Evolutionary conservation across 2,888 invertebrate genomes (phyloP).

Genomic region (Helobdella robusta): DNA sequence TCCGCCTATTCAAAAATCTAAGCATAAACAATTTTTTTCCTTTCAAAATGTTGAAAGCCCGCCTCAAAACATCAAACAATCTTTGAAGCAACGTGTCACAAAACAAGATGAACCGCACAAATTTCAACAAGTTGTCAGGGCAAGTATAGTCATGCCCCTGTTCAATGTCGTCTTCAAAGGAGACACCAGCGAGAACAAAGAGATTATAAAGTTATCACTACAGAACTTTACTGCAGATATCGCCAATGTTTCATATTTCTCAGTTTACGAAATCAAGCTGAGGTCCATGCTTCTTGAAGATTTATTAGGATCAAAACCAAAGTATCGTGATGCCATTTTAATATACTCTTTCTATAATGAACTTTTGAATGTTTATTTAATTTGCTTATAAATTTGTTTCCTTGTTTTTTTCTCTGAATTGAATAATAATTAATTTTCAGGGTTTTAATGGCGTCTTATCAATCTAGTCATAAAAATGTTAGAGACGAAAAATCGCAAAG

Average conservation of each 20-base stretch:
- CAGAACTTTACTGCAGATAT: not conserved
- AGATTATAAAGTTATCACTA: not conserved
- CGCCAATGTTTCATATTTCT: not conserved
- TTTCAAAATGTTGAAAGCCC: no score
- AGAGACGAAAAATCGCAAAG: no score
- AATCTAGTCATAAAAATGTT: no score
- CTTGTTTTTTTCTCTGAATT: no score
- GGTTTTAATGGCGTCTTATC: slow-evolving; percentile 12
- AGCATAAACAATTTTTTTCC: no score
- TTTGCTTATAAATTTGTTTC: not conserved
- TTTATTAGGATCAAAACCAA: not conserved
- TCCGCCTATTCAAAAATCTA: no score
- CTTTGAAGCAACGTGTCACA: no score
- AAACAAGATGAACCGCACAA: no score
- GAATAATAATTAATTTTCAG: not conserved
- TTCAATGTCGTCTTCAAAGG: slow-evolving; percentile 1
- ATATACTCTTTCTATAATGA: not conserved
- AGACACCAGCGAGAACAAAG: not conserved
- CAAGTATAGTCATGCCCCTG: not conserved
- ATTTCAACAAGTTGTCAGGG: no score
- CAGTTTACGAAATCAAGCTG: slow-evolving; percentile 7
- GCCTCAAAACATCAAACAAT: no score
- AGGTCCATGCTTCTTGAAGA: slow-evolving; percentile 7
- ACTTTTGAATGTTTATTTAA: not conserved
- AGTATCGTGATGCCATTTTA: not conserved